A percentile compares a stretch with the other conserved stretches of the same genome.
Evolutionary conservation across 2,888 invertebrate species (phyloP).

Genomic region (Prosapia bicincta): DNA sequence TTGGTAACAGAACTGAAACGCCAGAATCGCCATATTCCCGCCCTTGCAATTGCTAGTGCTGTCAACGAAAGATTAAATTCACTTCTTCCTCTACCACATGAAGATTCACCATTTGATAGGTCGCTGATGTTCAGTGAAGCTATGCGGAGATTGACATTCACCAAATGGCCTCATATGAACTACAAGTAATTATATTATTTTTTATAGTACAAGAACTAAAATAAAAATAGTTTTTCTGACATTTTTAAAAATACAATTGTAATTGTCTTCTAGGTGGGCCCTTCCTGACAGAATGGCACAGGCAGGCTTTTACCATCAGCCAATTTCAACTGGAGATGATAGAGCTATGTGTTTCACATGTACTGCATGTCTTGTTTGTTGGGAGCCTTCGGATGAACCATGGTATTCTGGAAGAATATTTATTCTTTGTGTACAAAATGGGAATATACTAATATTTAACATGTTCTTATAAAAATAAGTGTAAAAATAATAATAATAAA

Average conservation of each 20-base stretch:
- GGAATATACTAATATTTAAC: no score
- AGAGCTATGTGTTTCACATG: conserved; percentile 96
- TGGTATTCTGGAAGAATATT: conserved; percentile 63
- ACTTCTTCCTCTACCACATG: conserved; percentile 58
- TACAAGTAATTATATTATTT: conserved; percentile 67
- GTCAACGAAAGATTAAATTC: conserved; percentile 82
- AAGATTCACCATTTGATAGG: conserved; percentile 50
- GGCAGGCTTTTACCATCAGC: conserved; percentile 95
- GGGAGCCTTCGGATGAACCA: conserved; percentile 96
- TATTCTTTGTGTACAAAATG: no score
- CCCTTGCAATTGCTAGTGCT: conserved; percentile 84
- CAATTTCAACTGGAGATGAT: conserved; percentile 85
- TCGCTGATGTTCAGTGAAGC: conserved; percentile 89
- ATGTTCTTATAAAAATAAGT: no score
- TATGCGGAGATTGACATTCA: conserved; percentile 85
- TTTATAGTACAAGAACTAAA: conserved; percentile 9
- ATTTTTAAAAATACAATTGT: no score
- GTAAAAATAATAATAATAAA: no score
- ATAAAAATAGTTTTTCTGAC: conserved; percentile 7
- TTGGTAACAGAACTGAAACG: conserved; percentile 79
- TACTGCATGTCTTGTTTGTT: conserved; percentile 90
- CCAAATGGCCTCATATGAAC: conserved; percentile 95
- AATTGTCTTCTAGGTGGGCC: conserved; percentile 69
- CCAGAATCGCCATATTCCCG: conserved; percentile 79
- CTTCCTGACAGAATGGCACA: conserved; percentile 95